A percentile compares a stretch with the other conserved stretches of the same genome.
Evolutionary conservation across 2,113 vertebrate species (phyloP).

Genomic region (Uria lomvia): DNA sequence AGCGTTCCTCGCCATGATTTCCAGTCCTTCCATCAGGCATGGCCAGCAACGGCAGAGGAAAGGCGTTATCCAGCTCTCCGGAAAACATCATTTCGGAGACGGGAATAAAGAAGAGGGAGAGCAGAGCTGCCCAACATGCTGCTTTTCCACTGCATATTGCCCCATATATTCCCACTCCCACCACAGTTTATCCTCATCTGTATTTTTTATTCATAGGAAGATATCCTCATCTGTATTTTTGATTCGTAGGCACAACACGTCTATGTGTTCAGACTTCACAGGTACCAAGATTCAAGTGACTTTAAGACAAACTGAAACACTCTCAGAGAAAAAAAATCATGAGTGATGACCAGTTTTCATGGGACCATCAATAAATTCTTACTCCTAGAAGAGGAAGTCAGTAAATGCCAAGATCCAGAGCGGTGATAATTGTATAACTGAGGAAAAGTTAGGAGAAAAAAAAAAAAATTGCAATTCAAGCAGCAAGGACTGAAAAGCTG

Average conservation of each 20-base stretch:
- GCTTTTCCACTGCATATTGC: not conserved
- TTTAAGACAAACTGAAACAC: not conserved
- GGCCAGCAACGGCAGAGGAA: not conserved
- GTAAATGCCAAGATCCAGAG: not conserved
- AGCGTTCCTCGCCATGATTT: accelerated
- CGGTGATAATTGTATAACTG: not conserved
- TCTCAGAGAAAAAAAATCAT: not conserved
- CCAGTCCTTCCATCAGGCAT: not conserved
- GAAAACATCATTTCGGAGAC: accelerated
- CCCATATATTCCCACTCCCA: not conserved
- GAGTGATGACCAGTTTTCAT: not conserved
- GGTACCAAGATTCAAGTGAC: not conserved
- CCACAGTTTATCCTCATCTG: not conserved
- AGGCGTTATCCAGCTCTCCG: not conserved
- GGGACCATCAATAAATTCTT: not conserved
- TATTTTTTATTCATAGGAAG: not conserved
- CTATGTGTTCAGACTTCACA: not conserved
- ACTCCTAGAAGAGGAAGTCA: not conserved
- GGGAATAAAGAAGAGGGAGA: not conserved
- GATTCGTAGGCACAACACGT: not conserved
- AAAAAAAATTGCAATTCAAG: not conserved
- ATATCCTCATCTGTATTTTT: not conserved
- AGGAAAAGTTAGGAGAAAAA: not conserved
- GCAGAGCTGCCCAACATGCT: not conserved
- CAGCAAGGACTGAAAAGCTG: not conserved